Conservation (phyloP, 1,140 invertebrate species). For the Marisa cornuarietis region DNA sequence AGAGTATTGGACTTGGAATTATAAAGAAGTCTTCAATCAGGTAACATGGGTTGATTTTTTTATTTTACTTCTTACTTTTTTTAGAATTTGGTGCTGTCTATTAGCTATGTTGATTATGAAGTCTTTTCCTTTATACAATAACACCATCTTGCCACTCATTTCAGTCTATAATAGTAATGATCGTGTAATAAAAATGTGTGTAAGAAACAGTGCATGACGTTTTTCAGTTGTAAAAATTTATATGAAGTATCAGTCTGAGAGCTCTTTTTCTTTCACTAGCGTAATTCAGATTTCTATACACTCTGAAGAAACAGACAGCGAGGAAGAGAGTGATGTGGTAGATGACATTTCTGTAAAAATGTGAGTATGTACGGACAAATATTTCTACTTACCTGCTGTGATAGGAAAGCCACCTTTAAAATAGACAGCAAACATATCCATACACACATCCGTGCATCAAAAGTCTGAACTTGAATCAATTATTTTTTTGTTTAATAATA, state of each 20-base stretch:
- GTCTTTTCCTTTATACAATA: too few species aligned
- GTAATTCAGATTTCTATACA: constrained; percentile 11
- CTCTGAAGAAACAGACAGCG: neutral
- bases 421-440: neutral
- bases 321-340: neutral
- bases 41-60: constrained; percentile 1
- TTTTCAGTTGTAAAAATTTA: too few species aligned
- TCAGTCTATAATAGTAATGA: too few species aligned
- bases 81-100: too few species aligned
- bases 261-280: neutral
- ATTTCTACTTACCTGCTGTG: neutral
- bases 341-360: neutral
- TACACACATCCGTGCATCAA: neutral
- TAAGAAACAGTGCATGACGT: too few species aligned
- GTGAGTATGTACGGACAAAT: neutral
- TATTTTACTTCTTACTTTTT: too few species aligned
- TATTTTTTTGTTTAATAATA: neutral
- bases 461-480: too few species aligned
- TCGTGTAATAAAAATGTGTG: too few species aligned
- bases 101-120: too few species aligned
- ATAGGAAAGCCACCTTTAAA: neutral
- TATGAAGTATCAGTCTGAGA: too few species aligned
- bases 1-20: constrained; percentile 15
- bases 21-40: constrained; percentile 17
- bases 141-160: too few species aligned